A percentile compares a stretch with the other conserved stretches of the same genome.
These are phyloP conservation scores for Coluber constrictor DNA, from an alignment of 2,797 vertebrate species.

Conservation along the genomic window DNA sequence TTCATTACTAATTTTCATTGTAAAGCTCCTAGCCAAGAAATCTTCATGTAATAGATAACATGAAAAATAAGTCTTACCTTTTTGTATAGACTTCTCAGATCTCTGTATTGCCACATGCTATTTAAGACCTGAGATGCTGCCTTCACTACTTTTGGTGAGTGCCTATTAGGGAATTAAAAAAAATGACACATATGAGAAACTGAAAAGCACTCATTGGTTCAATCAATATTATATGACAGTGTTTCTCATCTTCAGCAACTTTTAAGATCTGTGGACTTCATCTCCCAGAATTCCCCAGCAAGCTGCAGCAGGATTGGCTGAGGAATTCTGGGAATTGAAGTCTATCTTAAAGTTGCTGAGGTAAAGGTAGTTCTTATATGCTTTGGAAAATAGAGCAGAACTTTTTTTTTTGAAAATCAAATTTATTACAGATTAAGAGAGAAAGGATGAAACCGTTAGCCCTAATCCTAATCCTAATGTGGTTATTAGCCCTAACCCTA, in stretches of 20 bases:
- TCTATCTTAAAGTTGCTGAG: background rate
- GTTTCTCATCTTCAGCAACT: background rate
- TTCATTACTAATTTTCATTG: background rate
- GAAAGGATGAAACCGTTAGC: background rate
- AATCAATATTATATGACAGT: background rate
- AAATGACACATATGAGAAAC: background rate
- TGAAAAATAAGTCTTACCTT: slow-evolving; percentile 80
- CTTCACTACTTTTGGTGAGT: slow-evolving; percentile 98
- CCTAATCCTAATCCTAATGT: too few species aligned
- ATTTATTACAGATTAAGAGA: background rate
- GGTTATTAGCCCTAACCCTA: background rate
- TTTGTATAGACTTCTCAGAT: slow-evolving; percentile 98
- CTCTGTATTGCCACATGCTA: slow-evolving; percentile 99
- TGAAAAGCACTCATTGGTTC: background rate
- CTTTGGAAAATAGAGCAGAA: background rate
- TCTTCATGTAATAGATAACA: background rate
- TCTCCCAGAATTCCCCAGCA: background rate
- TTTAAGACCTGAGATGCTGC: slow-evolving; percentile 98
- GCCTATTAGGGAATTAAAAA: slow-evolving; percentile 70
- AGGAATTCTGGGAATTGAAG: background rate
- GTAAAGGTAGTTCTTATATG: background rate
- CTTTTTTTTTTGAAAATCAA: slow-evolving; percentile 16
- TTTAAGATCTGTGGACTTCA: background rate
- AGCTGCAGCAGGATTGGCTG: background rate
- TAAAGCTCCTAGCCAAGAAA: background rate